Base-by-base conservation (phyloP, 1,140 invertebrate species). In the Chlorops oryzae region DNA sequence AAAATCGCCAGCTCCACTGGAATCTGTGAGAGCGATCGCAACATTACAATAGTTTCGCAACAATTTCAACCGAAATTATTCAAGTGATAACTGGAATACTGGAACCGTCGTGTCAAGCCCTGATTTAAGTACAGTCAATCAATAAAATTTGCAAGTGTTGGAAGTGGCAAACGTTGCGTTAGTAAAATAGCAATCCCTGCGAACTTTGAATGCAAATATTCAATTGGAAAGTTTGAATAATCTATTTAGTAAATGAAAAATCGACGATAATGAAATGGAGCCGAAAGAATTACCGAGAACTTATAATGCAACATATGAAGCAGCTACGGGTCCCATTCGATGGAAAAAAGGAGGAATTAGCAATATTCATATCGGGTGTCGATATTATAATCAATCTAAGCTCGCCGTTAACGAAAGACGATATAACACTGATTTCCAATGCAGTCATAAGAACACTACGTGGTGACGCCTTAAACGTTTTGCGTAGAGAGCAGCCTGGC, bases 391-490 rank as follows among this genome's bases (percentile, higher is more conserved):
- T 38, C n/a, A n/a, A n/a, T n/a, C n/a, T n/a, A n/a, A n/a, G n/a
- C n/a, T n/a, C n/a, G n/a, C n/a, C n/a, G n/a, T n/a, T n/a, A n/a
- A n/a, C n/a, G n/a, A n/a, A n/a, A n/a, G n/a, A n/a, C n/a, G n/a
- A n/a, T n/a, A n/a, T n/a, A n/a, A n/a, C n/a, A n/a, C n/a, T n/a
- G n/a, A n/a, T n/a, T n/a, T n/a, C n/a, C n/a, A n/a, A n/a, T n/a
- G n/a, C n/a, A n/a, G n/a, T n/a, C n/a, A n/a, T 46, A 34, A 17
- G 44, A 15, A 46, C 44, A 34, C 32, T 46, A 18, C 5, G 27
- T 34, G 44, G 44, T 3, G 27, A 25, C 5, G 44, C 27, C 5
- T 15, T 46, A 34, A 21, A 46, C 17, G 44, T 46, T 5, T 12
- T 34, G 9, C 28, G 32, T 20, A 32, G 44, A 34, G 44, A 47